phyloP scores from a whole-genome alignment of 2,113 vertebrate species.

The Sebastes schlegelii region DNA sequence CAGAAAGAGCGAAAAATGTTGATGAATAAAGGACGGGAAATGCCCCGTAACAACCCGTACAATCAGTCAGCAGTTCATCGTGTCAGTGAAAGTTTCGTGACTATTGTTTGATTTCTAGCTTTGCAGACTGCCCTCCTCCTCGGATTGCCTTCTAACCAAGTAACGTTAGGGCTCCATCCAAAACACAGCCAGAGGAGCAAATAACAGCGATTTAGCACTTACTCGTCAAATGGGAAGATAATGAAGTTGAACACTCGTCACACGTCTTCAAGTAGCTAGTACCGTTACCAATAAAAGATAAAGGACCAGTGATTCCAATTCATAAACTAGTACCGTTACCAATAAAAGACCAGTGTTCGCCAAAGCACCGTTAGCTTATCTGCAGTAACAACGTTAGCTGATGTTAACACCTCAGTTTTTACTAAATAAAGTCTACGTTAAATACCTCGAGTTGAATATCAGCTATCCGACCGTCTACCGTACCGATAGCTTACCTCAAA shows the following conservation, averaged over 20 bases:
- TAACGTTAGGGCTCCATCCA: neutral
- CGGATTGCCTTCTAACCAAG: neutral
- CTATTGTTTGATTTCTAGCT: constrained; percentile 30
- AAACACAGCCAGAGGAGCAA: neutral
- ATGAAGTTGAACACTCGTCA: neutral
- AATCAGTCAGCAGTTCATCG: constrained; percentile 19
- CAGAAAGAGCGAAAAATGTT: neutral
- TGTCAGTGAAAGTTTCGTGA: constrained; percentile 2
- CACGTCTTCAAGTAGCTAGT: neutral
- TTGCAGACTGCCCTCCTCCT: neutral
- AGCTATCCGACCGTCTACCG: neutral
- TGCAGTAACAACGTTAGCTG: neutral
- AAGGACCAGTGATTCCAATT: neutral
- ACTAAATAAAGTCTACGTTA: neutral
- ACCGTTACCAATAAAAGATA: neutral
- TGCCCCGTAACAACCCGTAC: neutral
- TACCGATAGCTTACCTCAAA: neutral
- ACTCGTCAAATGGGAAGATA: neutral
- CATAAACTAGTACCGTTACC: neutral
- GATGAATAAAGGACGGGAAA: neutral
- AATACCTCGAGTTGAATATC: neutral
- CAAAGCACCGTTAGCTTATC: neutral
- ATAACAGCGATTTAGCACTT: neutral
- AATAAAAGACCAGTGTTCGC: neutral
- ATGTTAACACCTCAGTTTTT: neutral